A percentile compares a stretch with the other conserved stretches of the same genome.
phyloP scores from a whole-genome alignment of 2,113 vertebrate species.

The Solea senegalensis region DNA sequence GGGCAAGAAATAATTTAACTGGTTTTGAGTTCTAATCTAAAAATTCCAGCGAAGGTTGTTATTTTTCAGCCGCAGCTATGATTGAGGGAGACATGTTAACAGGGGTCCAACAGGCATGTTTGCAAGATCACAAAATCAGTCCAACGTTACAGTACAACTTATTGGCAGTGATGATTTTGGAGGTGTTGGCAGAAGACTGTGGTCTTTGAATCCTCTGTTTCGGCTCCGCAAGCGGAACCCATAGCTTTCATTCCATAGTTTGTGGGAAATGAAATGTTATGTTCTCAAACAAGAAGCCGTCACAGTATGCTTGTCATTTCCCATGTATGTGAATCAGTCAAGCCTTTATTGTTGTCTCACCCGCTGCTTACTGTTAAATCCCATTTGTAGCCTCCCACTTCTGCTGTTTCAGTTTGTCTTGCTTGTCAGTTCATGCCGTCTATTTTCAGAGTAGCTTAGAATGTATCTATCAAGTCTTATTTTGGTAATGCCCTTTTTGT shows the following conservation, averaged over 20 bases:
- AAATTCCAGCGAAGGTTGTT: constrained; percentile 20
- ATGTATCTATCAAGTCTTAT: constrained; percentile 1
- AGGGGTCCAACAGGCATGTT: constrained; percentile 11
- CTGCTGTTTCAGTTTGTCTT: too few species aligned
- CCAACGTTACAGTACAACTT: background rate
- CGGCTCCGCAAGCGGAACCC: background rate
- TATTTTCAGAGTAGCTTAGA: constrained; percentile 12
- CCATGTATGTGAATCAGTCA: constrained; percentile 11
- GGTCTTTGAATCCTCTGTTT: constrained; percentile 9
- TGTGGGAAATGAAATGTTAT: constrained; percentile 7
- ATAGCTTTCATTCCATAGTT: constrained; percentile 23
- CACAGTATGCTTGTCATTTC: constrained; percentile 13
- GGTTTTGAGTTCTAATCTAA: background rate
- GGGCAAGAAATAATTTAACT: background rate
- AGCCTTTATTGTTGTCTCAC: constrained; percentile 26
- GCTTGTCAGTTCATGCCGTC: background rate
- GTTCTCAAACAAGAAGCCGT: background rate
- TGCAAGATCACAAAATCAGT: constrained; percentile 16
- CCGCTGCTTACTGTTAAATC: background rate
- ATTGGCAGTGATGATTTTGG: constrained; percentile 39
- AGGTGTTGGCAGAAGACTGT: constrained; percentile 17
- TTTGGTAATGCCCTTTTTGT: too few species aligned
- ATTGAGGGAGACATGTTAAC: background rate
- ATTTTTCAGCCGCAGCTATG: constrained; percentile 10
- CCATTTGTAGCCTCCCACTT: too few species aligned